Base-by-base conservation (phyloP, 2,888 invertebrate species). In the Globia sparganii region DNA sequence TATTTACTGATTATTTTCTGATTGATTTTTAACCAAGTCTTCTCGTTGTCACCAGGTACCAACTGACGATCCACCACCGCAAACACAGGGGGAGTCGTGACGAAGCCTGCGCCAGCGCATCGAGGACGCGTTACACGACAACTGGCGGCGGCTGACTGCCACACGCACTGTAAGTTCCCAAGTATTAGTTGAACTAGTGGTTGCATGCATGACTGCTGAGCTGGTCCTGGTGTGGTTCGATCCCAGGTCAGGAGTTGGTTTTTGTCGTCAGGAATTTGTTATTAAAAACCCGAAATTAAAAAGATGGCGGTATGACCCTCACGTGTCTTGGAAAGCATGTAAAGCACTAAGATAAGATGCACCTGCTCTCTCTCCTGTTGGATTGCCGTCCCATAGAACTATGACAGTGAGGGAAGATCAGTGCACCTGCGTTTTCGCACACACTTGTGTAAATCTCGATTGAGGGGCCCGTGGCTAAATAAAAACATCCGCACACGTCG, bases 101-200 rank as follows among this genome's bases (percentile, higher is more conserved):
- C 96, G 94, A 79, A 92, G 92, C 85, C 85, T 95, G 86, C 93
- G 94, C 88, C 92, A 91, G 93, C 95, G 96, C 86, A 91, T 96
- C 90, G 93, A 95, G 85, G 89, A 91, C 88, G 95, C 95, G 46
- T 91, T 95, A 34, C 93, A 93, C 65, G 89, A 92, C 87, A 92
- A 94, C 92, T 96, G 96, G 96, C 88, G 94, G 81, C 94, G 95
- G 92, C 91, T 96, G 93, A 93, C 93, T 46, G 81, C 90, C 61
- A 88, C 92, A 6, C 89, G 89, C 65, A 77, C 90, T 75, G 95
- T 95, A 28, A 93, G 94, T 92, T 0, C 40, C 18, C 4, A n/a
- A 40, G 18, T 40, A 11, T 61, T 31, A 18, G 8, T 1, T 28
- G 58, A 58, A 15, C 15, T 58, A 1, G 15, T 58, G 13, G 6